Evolutionary conservation across 2,797 vertebrate species (phyloP).

Genomic region (Muscicapa striata): DNA sequence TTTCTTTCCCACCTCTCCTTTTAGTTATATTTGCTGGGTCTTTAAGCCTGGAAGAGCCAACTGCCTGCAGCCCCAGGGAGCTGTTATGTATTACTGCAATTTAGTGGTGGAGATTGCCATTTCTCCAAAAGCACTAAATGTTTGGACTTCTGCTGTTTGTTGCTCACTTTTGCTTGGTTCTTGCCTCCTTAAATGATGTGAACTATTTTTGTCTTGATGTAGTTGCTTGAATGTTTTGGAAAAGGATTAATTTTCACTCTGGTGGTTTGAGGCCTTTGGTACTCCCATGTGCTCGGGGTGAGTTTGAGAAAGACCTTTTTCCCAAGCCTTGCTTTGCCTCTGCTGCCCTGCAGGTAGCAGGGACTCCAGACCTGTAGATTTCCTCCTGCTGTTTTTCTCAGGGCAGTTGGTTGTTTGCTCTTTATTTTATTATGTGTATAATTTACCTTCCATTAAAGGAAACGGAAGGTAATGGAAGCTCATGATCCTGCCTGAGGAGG

Average conservation of each 20-base stretch:
- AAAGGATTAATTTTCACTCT: neutral
- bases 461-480: neutral
- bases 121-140: neutral
- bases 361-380: neutral
- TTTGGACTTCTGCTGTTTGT: neutral
- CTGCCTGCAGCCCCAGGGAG: neutral
- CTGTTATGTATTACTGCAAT: neutral
- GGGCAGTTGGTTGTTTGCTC: neutral
- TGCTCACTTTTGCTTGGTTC: neutral
- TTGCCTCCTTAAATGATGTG: neutral
- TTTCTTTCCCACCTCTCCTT: neutral
- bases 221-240: neutral
- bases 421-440: neutral
- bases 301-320: neutral
- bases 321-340: neutral
- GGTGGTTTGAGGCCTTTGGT: neutral
- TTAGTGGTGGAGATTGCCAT: neutral
- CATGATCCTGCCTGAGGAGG: neutral
- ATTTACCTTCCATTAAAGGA: neutral
- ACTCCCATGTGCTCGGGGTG: rapidly evolving
- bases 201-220: neutral
- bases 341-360: neutral
- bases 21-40: neutral
- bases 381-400: neutral
- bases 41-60: neutral